A percentile compares a stretch with the other conserved stretches of the same genome.
These are phyloP conservation scores for Morone chrysops DNA, from an alignment of 2,113 vertebrate genomes.

Conservation along the genomic window DNA sequence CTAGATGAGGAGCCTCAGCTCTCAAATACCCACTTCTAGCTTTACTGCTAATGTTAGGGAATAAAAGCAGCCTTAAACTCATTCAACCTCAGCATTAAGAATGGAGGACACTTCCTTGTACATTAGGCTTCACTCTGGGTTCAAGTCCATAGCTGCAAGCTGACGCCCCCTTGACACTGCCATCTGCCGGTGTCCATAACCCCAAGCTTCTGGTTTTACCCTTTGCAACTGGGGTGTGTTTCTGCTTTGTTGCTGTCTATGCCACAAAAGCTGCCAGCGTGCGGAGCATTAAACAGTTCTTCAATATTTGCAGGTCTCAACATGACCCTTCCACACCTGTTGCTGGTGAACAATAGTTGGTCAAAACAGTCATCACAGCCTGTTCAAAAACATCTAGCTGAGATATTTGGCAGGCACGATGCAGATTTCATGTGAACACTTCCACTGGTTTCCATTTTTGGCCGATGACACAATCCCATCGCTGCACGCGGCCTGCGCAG, in stretches of 20 bases:
- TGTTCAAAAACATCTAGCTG: constrained; percentile 41
- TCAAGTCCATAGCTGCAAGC: constrained; percentile 52
- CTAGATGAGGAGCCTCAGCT: not conserved
- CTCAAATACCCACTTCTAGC: not conserved
- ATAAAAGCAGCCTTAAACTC: not conserved
- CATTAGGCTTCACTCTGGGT: constrained; percentile 16
- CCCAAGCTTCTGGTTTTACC: constrained; percentile 63
- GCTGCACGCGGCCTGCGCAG: not conserved
- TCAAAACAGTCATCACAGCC: constrained; percentile 42
- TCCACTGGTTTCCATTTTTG: constrained; percentile 64
- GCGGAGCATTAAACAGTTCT: constrained; percentile 34
- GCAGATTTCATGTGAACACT: constrained; percentile 64
- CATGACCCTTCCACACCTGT: constrained; percentile 72
- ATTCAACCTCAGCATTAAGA: constrained; percentile 33
- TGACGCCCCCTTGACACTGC: constrained; percentile 41
- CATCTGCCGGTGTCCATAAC: constrained; percentile 64
- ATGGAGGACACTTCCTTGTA: constrained; percentile 10
- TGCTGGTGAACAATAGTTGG: constrained; percentile 56
- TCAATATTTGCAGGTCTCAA: constrained; percentile 65
- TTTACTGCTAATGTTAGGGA: not conserved
- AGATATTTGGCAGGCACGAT: constrained; percentile 49
- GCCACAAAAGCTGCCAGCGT: constrained; percentile 6
- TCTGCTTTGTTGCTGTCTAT: not conserved
- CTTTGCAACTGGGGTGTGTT: constrained; percentile 3
- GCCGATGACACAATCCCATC: constrained; percentile 61